Evolutionary conservation across 2,797 vertebrate genomes (phyloP).

Genomic region (Notamacropus eugenii): DNA sequence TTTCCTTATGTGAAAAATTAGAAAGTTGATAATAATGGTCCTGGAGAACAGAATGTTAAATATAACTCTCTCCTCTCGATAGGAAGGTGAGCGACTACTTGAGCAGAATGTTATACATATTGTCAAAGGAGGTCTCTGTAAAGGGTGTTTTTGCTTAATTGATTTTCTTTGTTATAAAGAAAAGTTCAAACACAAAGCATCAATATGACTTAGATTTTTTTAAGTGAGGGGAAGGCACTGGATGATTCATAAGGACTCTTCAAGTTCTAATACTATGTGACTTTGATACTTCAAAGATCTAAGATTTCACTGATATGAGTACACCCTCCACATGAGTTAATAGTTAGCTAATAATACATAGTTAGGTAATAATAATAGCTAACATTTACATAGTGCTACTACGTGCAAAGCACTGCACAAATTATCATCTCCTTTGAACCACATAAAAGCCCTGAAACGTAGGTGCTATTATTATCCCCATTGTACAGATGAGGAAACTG

Average conservation of each 20-base stretch:
- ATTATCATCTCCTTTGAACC: background rate
- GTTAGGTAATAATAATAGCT: background rate
- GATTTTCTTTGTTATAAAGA: background rate
- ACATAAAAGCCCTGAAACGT: background rate
- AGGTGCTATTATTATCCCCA: background rate
- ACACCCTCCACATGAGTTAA: background rate
- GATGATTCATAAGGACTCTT: background rate
- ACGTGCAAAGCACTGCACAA: background rate
- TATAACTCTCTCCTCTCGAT: too few species aligned
- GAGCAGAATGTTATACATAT: background rate
- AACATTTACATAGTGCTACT: too few species aligned
- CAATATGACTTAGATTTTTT: background rate
- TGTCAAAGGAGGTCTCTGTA: background rate
- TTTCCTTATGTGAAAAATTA: too few species aligned
- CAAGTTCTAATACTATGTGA: background rate
- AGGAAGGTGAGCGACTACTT: too few species aligned
- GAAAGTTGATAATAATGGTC: too few species aligned
- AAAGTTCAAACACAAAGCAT: background rate
- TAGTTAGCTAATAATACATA: background rate
- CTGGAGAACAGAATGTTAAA: too few species aligned
- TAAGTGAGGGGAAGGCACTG: background rate
- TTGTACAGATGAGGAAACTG: background rate
- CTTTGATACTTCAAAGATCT: too few species aligned
- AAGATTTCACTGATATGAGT: too few species aligned
- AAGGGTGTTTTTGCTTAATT: background rate